These are phyloP conservation scores for Eumeta japonica DNA, from an alignment of 1,140 invertebrate genomes.

Conservation along the genomic window DNA sequence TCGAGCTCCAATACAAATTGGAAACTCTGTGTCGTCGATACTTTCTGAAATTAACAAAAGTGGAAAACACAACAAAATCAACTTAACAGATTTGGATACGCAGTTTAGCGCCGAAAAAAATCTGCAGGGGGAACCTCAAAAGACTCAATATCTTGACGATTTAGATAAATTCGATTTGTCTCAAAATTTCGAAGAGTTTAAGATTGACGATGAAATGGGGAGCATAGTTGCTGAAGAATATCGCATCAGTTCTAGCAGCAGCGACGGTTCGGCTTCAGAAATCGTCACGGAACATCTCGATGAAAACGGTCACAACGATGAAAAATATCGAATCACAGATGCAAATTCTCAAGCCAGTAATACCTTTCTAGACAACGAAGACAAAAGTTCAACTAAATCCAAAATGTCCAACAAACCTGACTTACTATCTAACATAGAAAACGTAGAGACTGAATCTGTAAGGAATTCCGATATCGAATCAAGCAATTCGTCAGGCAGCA, in stretches of 20 bases:
- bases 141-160: constrained; percentile 47
- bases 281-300: constrained; percentile 46
- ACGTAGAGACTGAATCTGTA: constrained; percentile 56
- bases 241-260: constrained; percentile 57
- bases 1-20: constrained; percentile 58
- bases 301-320: constrained; percentile 26
- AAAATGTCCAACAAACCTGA: constrained; percentile 56
- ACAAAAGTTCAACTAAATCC: constrained; percentile 27
- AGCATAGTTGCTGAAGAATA: constrained; percentile 58
- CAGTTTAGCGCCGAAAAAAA: constrained; percentile 39
- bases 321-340: constrained; percentile 24
- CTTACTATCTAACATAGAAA: constrained; percentile 56
- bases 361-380: constrained; percentile 35
- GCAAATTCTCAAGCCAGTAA: constrained; percentile 22
- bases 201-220: constrained; percentile 73
- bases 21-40: constrained; percentile 61
- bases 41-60: constrained; percentile 61
- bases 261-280: constrained; percentile 62
- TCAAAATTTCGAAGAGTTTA: constrained; percentile 79
- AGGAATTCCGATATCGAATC: constrained; percentile 56
- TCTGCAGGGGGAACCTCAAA: constrained; percentile 24
- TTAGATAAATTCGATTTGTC: constrained; percentile 66
- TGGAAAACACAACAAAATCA: constrained; percentile 43
- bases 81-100: constrained; percentile 45
- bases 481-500: constrained; percentile 56